Evolutionary conservation across 23 tunicate species (phyloP).

Genomic region (Phallusia fumigata): DNA sequence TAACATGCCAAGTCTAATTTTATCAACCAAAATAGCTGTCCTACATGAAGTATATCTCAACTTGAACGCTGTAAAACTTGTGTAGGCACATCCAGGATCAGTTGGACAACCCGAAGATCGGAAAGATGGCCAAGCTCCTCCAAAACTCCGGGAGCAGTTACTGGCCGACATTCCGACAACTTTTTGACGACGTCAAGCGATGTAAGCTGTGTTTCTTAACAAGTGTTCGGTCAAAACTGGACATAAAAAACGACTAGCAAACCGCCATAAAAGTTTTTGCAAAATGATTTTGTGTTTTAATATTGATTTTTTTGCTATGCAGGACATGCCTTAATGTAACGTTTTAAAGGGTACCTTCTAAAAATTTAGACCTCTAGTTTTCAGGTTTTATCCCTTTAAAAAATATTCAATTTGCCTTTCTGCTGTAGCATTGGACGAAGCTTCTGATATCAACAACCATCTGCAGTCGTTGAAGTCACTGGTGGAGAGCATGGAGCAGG

Average conservation of each 20-base stretch:
- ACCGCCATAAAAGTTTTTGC: too few relatives aligned
- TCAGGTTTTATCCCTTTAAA: too few relatives aligned
- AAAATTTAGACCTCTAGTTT: too few relatives aligned
- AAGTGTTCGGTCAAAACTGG: too few relatives aligned
- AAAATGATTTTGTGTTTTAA: too few relatives aligned
- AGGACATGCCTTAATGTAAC: too few relatives aligned
- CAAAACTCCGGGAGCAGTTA: conserved; percentile 89
- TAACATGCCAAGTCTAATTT: too few relatives aligned
- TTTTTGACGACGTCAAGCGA: conserved; percentile 54
- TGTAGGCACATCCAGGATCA: conserved; percentile 69
- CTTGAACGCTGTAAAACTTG: background rate
- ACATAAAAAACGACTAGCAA: too few relatives aligned
- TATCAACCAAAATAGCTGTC: too few relatives aligned
- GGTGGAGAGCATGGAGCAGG: conserved; percentile 81
- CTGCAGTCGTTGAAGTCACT: conserved; percentile 49
- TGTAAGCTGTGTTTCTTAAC: conserved; percentile 18
- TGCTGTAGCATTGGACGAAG: conserved; percentile 68
- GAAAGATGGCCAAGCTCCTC: conserved; percentile 69
- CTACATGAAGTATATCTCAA: too few relatives aligned
- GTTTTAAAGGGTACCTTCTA: too few relatives aligned
- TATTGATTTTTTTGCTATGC: too few relatives aligned
- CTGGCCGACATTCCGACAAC: conserved; percentile 71
- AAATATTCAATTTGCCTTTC: background rate
- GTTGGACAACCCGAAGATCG: conserved; percentile 56
- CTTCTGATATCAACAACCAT: conserved; percentile 72